Conservation (phyloP, 1,140 invertebrate genomes). For the Metaphire vulgaris region DNA sequence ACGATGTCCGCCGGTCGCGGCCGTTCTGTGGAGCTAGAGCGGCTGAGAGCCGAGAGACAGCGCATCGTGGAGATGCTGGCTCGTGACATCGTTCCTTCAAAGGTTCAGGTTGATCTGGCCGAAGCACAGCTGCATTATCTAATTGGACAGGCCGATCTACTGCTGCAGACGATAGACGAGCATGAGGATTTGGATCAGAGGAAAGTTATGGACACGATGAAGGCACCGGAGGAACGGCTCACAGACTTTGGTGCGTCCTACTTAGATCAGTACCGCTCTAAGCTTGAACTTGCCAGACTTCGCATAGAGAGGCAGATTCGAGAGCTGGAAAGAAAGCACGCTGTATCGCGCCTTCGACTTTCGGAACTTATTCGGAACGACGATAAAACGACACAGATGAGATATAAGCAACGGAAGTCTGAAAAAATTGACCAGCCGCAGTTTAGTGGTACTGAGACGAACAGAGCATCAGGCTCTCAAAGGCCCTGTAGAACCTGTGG, state of each 20-base stretch:
- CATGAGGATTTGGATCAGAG: constrained; percentile 32
- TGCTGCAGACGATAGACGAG: constrained; percentile 42
- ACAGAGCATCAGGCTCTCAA: not conserved
- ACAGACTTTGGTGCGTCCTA: not conserved
- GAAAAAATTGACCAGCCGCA: too few relatives aligned
- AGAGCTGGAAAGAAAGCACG: not conserved
- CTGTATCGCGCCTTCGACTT: not conserved
- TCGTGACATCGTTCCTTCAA: constrained; percentile 42
- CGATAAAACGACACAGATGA: not conserved
- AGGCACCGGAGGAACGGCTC: not conserved
- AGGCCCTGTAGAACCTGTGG: not conserved
- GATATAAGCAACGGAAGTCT: too few relatives aligned
- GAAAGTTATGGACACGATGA: not conserved
- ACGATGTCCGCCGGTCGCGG: not conserved
- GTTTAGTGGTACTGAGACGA: too few relatives aligned
- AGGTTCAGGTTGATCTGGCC: constrained; percentile 43
- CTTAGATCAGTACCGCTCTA: not conserved
- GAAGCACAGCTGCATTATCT: constrained; percentile 47
- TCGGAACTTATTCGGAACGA: not conserved
- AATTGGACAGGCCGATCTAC: constrained; percentile 45
- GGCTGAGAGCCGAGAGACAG: constrained; percentile 40
- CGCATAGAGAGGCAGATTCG: not conserved
- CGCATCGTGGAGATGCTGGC: constrained; percentile 43
- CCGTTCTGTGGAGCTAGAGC: constrained; percentile 36
- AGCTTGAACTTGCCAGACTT: not conserved